phyloP scores from a whole-genome alignment of 2,113 vertebrate species.

The Chaetura pelagica region DNA sequence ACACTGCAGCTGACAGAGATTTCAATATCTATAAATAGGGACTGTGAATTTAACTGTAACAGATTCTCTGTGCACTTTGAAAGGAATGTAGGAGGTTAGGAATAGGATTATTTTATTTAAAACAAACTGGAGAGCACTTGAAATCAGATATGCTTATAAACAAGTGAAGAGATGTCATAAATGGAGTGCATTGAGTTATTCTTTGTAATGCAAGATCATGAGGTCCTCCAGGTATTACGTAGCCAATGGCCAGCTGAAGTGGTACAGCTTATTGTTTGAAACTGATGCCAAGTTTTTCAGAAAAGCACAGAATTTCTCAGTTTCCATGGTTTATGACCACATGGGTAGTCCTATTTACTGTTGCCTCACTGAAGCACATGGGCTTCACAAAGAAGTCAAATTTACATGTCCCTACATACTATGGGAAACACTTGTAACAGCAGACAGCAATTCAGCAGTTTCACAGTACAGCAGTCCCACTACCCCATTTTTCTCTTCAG shows the following conservation, averaged over 20 bases:
- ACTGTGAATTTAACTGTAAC: background rate
- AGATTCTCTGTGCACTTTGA: background rate
- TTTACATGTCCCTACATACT: background rate
- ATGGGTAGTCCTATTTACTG: background rate
- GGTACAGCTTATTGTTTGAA: background rate
- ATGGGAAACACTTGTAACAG: rapidly evolving
- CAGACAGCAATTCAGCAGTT: background rate
- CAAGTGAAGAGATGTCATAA: background rate
- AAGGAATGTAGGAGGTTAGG: background rate
- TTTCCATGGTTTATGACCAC: background rate
- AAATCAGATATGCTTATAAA: background rate
- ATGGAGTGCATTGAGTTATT: background rate
- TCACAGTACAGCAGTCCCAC: background rate
- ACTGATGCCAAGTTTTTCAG: background rate
- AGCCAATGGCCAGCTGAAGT: background rate
- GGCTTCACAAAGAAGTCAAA: background rate
- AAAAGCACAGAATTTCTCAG: background rate
- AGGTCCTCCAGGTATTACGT: background rate
- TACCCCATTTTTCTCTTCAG: background rate
- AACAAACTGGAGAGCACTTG: background rate
- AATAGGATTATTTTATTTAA: background rate
- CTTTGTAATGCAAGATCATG: rapidly evolving
- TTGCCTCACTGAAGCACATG: rapidly evolving
- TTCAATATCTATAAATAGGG: background rate
- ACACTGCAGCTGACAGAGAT: background rate